phyloP scores from a whole-genome alignment of 2,888 invertebrate genomes.

The Drosophila gaucha region DNA sequence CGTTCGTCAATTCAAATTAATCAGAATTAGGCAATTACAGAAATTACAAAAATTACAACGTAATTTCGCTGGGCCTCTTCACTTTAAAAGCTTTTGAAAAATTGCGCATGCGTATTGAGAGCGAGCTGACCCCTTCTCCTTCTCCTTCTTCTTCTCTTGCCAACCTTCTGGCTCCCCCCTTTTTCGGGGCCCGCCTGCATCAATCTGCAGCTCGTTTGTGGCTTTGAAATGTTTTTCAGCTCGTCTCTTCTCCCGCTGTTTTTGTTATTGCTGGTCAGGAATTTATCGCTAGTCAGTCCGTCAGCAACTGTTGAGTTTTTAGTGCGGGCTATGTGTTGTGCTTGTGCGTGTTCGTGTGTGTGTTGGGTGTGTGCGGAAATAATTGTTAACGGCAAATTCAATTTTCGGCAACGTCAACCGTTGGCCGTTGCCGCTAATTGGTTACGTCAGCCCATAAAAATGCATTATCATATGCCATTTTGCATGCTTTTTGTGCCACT shows the following conservation, averaged over 20 bases:
- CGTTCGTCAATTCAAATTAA: conserved; percentile 81
- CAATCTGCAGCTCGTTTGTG: conserved; percentile 50
- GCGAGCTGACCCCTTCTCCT: conserved; percentile 22
- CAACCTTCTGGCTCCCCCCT: neutral
- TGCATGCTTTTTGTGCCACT: conserved; percentile 55
- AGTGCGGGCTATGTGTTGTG: conserved; percentile 3
- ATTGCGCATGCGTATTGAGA: conserved; percentile 73
- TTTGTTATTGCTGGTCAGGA: conserved; percentile 40
- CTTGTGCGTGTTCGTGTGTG: conserved; percentile 15
- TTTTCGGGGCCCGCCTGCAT: conserved; percentile 1
- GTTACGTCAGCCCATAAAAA: conserved; percentile 53
- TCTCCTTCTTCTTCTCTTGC: neutral
- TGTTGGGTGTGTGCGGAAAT: conserved; percentile 25
- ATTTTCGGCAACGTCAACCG: conserved; percentile 51
- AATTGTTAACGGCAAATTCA: conserved; percentile 49
- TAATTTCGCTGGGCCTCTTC: conserved; percentile 75
- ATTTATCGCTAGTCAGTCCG: conserved; percentile 57
- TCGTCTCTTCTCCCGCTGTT: conserved; percentile 6
- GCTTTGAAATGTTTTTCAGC: conserved; percentile 22
- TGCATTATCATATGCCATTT: conserved; percentile 39
- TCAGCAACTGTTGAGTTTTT: conserved; percentile 15
- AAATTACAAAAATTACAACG: conserved; percentile 84
- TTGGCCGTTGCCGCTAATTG: conserved; percentile 42
- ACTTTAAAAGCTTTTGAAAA: conserved; percentile 79
- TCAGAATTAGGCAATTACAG: conserved; percentile 84